Percentiles rank a stretch among this genome's conserved stretches.
Evolutionary conservation across 2,888 invertebrate species (phyloP).

Genomic region (Melanotus villosus): DNA sequence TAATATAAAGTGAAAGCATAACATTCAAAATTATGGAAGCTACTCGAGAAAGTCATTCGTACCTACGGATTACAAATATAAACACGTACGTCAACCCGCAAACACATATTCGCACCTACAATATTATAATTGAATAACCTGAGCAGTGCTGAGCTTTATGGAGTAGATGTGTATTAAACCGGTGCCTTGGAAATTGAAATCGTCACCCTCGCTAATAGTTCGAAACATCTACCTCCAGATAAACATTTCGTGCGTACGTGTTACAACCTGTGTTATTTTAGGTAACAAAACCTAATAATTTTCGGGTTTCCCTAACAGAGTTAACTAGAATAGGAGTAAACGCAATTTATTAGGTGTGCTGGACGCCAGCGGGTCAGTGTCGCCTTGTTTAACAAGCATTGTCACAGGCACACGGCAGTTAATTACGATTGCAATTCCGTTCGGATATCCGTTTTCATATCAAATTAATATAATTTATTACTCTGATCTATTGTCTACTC

Average conservation of each 20-base stretch:
- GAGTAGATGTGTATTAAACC: no score
- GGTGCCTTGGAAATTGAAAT: no score
- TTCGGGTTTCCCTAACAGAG: not conserved
- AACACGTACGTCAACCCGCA: no score
- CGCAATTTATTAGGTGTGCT: slow-evolving; percentile 40
- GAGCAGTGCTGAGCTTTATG: not conserved
- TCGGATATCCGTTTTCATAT: slow-evolving; percentile 44
- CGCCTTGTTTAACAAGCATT: slow-evolving; percentile 42
- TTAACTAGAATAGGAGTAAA: slow-evolving; percentile 18
- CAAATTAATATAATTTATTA: slow-evolving; percentile 45
- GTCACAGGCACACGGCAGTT: slow-evolving; percentile 41
- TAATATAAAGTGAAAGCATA: no score
- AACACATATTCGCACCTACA: not conserved
- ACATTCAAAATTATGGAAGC: no score
- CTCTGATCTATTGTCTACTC: slow-evolving; percentile 1
- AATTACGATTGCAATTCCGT: slow-evolving; percentile 46
- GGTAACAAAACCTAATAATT: slow-evolving; percentile 21
- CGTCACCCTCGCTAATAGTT: no score
- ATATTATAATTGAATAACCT: slow-evolving; percentile 9
- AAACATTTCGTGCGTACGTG: not conserved
- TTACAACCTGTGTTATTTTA: slow-evolving; percentile 6
- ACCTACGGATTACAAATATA: no score
- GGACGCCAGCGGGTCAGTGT: slow-evolving; percentile 37
- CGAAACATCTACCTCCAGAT: no score
- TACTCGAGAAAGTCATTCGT: no score